phyloP scores from a whole-genome alignment of 2,113 vertebrate genomes.

The Tinamus guttatus region DNA sequence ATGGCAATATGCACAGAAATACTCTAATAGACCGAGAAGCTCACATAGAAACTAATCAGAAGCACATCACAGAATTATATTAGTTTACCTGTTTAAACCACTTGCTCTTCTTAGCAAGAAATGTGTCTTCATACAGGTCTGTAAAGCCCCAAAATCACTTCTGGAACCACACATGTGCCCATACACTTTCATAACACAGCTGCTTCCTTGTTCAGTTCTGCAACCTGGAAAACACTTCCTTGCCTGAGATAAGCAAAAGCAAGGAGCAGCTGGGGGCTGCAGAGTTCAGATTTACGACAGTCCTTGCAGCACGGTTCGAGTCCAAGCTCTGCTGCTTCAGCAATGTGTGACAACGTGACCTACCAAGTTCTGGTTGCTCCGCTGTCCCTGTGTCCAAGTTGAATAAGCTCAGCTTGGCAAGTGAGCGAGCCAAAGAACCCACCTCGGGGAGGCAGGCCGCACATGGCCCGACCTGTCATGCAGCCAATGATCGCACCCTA shows the following conservation, averaged over 20 bases:
- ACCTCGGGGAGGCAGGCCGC: background rate
- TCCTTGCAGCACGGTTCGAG: background rate
- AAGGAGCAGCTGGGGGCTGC: background rate
- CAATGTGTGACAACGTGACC: background rate
- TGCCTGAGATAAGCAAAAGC: background rate
- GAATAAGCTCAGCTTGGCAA: background rate
- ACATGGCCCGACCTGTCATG: background rate
- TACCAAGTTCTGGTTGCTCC: background rate
- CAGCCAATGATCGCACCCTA: background rate
- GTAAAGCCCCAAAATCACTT: background rate
- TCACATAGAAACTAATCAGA: background rate
- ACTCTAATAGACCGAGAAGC: background rate
- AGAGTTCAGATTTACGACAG: background rate
- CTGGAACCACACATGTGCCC: fast-evolving
- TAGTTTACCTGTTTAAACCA: background rate
- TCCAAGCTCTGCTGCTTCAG: background rate
- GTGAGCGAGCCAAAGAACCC: background rate
- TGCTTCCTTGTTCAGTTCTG: background rate
- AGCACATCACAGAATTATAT: background rate
- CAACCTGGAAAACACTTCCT: background rate
- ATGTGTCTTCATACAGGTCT: fast-evolving
- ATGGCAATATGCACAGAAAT: fast-evolving
- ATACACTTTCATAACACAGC: fast-evolving
- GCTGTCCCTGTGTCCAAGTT: background rate
- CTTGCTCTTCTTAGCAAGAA: background rate